A percentile compares a stretch with the other conserved stretches of the same genome.
Conservation (phyloP, 1,140 invertebrate species). For the Calliphora vicina region DNA sequence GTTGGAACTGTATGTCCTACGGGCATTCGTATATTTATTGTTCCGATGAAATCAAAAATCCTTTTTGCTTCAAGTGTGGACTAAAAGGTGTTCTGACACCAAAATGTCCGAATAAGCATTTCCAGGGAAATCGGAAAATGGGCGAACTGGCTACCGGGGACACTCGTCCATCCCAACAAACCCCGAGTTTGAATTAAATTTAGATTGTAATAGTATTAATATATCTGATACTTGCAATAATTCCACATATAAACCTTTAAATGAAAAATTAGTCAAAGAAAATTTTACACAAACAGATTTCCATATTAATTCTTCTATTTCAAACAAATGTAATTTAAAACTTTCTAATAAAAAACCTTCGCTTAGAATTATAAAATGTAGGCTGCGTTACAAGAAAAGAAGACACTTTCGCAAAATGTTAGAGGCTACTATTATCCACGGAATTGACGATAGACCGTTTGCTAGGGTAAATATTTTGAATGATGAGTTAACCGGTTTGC, state of each 20-base stretch:
- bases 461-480: not conserved
- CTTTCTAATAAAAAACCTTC: not conserved
- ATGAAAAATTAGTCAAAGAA: not conserved
- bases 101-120: not conserved
- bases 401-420: not conserved
- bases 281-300: not conserved
- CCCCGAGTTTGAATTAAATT: no score
- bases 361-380: not conserved
- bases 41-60: not conserved
- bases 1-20: not conserved
- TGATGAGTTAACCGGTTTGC: not conserved
- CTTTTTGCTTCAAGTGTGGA: conserved; percentile 1
- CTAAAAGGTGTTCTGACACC: not conserved
- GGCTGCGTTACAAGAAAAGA: not conserved
- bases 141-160: no score
- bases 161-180: no score
- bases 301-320: no score
- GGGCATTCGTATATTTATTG: not conserved
- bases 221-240: no score
- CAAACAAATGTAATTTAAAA: no score
- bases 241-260: not conserved
- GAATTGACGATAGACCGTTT: not conserved
- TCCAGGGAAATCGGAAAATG: no score
- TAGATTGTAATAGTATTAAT: no score
- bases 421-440: not conserved